Evolutionary conservation across 2,797 vertebrate genomes (phyloP), one percentile per base, ranked within the genome.

Genomic region (Trematomus bernacchii): DNA sequence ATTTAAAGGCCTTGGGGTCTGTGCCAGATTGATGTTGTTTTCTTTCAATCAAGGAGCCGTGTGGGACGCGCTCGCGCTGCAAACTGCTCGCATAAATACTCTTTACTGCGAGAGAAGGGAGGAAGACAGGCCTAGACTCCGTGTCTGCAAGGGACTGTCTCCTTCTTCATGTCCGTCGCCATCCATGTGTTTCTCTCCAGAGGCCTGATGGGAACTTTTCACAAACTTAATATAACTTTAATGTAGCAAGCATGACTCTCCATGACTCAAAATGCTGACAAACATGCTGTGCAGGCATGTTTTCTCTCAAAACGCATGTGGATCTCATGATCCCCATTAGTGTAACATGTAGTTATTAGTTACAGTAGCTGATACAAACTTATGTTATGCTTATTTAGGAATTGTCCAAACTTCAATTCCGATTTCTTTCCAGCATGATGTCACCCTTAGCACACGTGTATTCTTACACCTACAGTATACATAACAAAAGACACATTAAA

Each of bases 21-120:
- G 69, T 4, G 81, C 73, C 75, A 89, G 92, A 95, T 94, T 92
- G 87, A 94, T 94, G 89, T 91, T 94, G 93, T 93, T 94, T 95
- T 94, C 88, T 87, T 95, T 92, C 91, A 93, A 92, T 93, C 92
- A 90, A 80, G 84, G 73, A 71, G 79, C 75, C 40, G 86, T 80
- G 93, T 92, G 92, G 92, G 91, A 92, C 73, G 79, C 68, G 60
- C 81, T 83, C 76, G 53, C 15, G 23, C 88, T 86, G 82, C 87
- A 83, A 81, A 66, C 80, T 73, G 77, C 82, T 81, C 66, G 40
- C 85, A 83, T 87, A 90, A 90, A 93, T 87, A 89, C 83, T 72
- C 72, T 82, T 81, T 71, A 77, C 84, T 80, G 79, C 68, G 8
- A 10, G 54, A 40, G 57, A 10, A 61, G 66, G 85, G 83, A 81